Percentiles rank a stretch among this genome's conserved stretches.
Evolutionary conservation across 1,140 invertebrate species (phyloP).

Genomic region (Vanessa tameamea): DNA sequence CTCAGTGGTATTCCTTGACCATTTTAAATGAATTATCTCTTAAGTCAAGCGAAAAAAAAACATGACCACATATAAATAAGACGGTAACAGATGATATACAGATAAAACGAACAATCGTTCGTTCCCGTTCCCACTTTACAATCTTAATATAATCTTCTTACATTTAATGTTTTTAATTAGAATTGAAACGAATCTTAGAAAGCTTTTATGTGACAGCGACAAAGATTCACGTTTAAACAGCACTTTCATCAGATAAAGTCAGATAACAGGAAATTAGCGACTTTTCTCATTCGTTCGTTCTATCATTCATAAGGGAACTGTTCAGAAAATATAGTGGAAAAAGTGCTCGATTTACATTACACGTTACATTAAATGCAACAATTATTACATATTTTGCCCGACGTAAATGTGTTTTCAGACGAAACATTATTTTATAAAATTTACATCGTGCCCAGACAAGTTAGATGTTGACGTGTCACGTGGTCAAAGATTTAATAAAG

Average conservation of each 20-base stretch:
- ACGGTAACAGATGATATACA: slow-evolving; percentile 14
- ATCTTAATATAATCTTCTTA: slow-evolving; percentile 20
- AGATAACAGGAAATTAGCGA: not conserved
- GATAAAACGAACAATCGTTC: slow-evolving; percentile 16
- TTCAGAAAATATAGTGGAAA: too few species aligned
- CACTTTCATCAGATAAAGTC: not conserved
- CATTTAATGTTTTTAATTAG: slow-evolving; percentile 12
- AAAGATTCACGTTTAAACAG: not conserved
- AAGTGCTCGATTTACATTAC: too few species aligned
- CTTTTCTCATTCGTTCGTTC: not conserved
- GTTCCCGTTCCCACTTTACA: slow-evolving; percentile 20
- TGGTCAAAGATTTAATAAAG: too few species aligned
- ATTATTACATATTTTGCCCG: too few species aligned
- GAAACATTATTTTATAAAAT: too few species aligned
- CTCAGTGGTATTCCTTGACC: too few species aligned
- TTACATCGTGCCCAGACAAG: too few species aligned
- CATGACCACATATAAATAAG: slow-evolving; percentile 10
- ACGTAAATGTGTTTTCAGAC: too few species aligned
- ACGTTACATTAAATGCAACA: too few species aligned
- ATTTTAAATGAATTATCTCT: too few species aligned
- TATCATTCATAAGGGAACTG: too few species aligned
- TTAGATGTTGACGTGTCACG: too few species aligned
- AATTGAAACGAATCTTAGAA: slow-evolving; percentile 8
- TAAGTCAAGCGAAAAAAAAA: not conserved
- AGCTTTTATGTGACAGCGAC: slow-evolving; percentile 14